Conservation (phyloP, 2,113 vertebrate species). For the Lampris megalopsis region DNA sequence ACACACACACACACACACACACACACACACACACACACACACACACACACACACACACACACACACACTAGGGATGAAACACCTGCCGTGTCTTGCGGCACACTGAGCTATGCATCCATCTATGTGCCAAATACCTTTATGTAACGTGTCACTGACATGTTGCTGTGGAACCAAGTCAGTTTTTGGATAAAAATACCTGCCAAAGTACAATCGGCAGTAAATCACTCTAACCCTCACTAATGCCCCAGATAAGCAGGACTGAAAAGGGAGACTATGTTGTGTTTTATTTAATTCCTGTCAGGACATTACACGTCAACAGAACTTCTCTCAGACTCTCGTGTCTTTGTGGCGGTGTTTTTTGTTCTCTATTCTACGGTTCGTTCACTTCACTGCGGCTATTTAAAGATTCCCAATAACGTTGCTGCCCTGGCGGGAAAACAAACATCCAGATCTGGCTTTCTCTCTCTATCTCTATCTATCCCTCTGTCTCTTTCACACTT, state of each 20-base stretch:
- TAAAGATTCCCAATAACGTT: slow-evolving; percentile 49
- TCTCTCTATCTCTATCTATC: neutral
- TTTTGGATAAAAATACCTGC: slow-evolving; percentile 31
- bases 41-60: slow-evolving; percentile 22
- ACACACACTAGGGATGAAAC: slow-evolving; percentile 43
- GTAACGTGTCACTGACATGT: slow-evolving; percentile 35
- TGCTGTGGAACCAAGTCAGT: slow-evolving; percentile 32
- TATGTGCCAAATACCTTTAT: slow-evolving; percentile 36
- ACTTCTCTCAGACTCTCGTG: neutral
- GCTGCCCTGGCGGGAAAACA: slow-evolving; percentile 53
- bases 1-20: slow-evolving; percentile 10
- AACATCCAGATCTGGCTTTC: slow-evolving; percentile 45
- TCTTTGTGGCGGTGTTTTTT: slow-evolving; percentile 12
- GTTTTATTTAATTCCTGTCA: slow-evolving; percentile 2
- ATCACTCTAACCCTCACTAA: slow-evolving; percentile 11
- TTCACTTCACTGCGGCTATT: slow-evolving; percentile 36
- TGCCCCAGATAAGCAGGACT: slow-evolving; percentile 34
- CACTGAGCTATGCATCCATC: slow-evolving; percentile 19
- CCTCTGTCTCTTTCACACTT: neutral
- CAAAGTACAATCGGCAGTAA: slow-evolving; percentile 19
- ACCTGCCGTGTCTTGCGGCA: slow-evolving; percentile 61
- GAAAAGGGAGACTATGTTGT: slow-evolving; percentile 11
- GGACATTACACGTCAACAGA: neutral
- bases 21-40: slow-evolving; percentile 7
- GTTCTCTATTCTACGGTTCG: neutral